Base-by-base conservation (phyloP, 2,797 vertebrate genomes). In the Salmo trutta region DNA sequence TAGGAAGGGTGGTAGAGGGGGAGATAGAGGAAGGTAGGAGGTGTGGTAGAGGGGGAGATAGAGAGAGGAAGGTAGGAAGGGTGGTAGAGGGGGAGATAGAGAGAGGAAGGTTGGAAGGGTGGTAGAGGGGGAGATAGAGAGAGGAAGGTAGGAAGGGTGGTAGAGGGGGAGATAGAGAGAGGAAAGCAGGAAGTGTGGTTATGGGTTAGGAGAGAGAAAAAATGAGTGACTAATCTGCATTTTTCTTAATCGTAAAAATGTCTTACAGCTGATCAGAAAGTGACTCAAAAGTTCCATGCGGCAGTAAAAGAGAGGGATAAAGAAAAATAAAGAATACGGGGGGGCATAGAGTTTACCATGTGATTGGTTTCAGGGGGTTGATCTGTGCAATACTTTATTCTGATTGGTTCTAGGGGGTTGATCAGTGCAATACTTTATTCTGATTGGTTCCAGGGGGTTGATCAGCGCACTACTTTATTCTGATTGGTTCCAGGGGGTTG, bases 221-320 rank as follows among this genome's bases (percentile, higher is more conserved):
- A 68, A 72, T n/a, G 52, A 19, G 6, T 56, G 29, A 53, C 19
- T 10, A 7, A 70, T 81, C 53, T 19, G 59, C 74, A 75, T 72
- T 73, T 31, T 75, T 74, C 68, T 29, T 68, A 51, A 66, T 68
- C 33, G 77, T 73, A 85, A 82, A 66, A 85, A 80, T 71, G 74
- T 41, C 53, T 78, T 71, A 16, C 73, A 78, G 10, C 41, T 73
- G 70, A 85, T 84, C 75, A 80, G 75, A 88, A 81, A 75, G 75
- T 81, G 84, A 87, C 79, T 90, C 85, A 88, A n/a, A 86, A 76
- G 56, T 89, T 91, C 86, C 88, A 88, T 74, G 69, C 19, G 0
- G 68, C 73, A 78, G 64, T 84, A 86, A 87, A 82, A 52, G 15
- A 76, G 72, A 19, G 56, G 72, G 59, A 74, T 31, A 16, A 62